Conservation (phyloP, 2,888 invertebrate species). For the Shargacucullia verbasci region DNA sequence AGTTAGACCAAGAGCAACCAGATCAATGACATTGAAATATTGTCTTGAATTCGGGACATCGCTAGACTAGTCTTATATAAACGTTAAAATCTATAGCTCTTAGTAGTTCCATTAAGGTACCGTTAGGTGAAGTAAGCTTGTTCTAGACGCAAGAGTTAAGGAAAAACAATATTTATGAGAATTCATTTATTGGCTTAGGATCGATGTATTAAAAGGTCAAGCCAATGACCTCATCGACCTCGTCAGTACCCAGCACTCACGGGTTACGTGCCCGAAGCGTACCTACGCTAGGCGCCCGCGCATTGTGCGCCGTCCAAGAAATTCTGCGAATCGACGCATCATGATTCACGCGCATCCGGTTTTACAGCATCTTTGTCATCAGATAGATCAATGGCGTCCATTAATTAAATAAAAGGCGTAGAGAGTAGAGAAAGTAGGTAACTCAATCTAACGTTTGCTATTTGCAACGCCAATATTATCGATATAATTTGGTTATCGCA, state of each 20-base stretch:
- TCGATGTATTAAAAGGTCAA: slow-evolving; percentile 67
- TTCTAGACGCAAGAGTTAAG: slow-evolving; percentile 39
- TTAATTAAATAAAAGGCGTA: slow-evolving; percentile 42
- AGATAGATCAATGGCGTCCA: slow-evolving; percentile 49
- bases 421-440: slow-evolving; percentile 52
- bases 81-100: slow-evolving; percentile 10
- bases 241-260: slow-evolving; percentile 40
- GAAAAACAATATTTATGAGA: slow-evolving; percentile 51
- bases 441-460: slow-evolving; percentile 8
- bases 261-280: slow-evolving; percentile 49
- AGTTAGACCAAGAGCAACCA: too few species aligned
- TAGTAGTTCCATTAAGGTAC: slow-evolving; percentile 14
- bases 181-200: slow-evolving; percentile 52
- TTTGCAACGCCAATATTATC: background rate
- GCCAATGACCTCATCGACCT: slow-evolving; percentile 76
- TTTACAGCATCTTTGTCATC: slow-evolving; percentile 69
- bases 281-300: slow-evolving; percentile 55
- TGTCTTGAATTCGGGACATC: slow-evolving; percentile 10
- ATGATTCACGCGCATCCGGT: slow-evolving; percentile 77
- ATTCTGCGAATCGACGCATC: slow-evolving; percentile 72
- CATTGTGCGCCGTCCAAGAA: slow-evolving; percentile 50
- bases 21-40: slow-evolving; percentile 5
- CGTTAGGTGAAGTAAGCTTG: slow-evolving; percentile 6
- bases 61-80: slow-evolving; percentile 1
- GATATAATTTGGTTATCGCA: too few species aligned